Percentiles rank a stretch among this genome's conserved stretches.
Conservation (phyloP, 1,140 invertebrate genomes). For the Euwallacea similis region DNA sequence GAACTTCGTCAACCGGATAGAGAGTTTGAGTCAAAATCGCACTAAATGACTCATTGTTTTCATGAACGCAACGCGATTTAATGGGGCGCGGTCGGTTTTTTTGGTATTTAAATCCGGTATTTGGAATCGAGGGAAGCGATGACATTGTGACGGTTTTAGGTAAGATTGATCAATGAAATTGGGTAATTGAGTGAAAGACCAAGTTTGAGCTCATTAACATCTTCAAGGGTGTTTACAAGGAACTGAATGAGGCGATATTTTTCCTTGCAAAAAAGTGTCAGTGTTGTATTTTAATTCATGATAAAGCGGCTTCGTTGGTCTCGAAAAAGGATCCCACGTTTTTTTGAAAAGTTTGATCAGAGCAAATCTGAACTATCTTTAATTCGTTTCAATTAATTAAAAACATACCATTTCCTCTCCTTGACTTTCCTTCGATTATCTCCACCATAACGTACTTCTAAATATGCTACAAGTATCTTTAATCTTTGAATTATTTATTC, state of each 20-base stretch:
- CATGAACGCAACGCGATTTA: neutral
- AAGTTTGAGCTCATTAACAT: conserved; percentile 4
- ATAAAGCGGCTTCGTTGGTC: neutral
- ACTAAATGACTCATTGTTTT: conserved; percentile 31
- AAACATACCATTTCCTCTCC: too few species aligned
- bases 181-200: neutral
- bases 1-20: conserved; percentile 29
- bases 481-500: too few species aligned
- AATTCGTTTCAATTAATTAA: too few species aligned
- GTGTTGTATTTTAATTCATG: neutral
- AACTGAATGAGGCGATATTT: neutral
- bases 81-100: conserved; percentile 15
- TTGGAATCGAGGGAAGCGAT: conserved; percentile 1
- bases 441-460: too few species aligned
- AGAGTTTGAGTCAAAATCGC: conserved; percentile 30
- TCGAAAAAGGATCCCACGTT: too few species aligned
- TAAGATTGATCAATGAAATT: neutral
- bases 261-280: neutral
- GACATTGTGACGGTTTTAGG: neutral
- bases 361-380: too few species aligned
- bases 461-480: too few species aligned
- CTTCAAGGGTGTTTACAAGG: neutral
- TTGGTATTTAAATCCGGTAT: conserved; percentile 30
- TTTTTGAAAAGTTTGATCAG: too few species aligned
- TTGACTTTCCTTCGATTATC: too few species aligned